Base-by-base conservation (phyloP, 2,888 invertebrate genomes). In the Eremobia ochroleuca region DNA sequence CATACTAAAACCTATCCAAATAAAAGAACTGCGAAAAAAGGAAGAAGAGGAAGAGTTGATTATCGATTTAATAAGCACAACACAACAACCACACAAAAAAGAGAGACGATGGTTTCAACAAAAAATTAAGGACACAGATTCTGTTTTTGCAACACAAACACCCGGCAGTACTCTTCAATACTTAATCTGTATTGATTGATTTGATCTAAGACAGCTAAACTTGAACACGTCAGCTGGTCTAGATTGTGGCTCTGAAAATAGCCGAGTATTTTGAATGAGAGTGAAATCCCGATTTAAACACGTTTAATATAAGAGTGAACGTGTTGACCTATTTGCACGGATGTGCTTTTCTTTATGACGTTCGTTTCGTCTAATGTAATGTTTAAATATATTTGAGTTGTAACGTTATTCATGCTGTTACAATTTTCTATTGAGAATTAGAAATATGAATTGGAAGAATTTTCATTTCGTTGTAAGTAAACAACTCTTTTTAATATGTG, bases 321-420 rank as follows among this genome's bases (percentile, higher is more conserved):
- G 87, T 91, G 90, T 90, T 93, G 93, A 92, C 93, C 93, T 90
- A 92, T 87, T 82, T 82, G 84, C 46, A 71, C 31, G 49, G 46
- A 74, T 79, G 79, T 82, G 43, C 73, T 81, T 71, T 85, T 82
- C 49, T 76, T 73, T 78, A 82, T 69, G 74, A 73, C 68, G 81
- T 66, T 49, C 15, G 72, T 67, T 74, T 55, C 64, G n/a, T 75
- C 62, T 73, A 52, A 59, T 66, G 46, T 67, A 43, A 55, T 74
- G 71, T 52, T 43, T 18, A n/a, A 73, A 79, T 64, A 21, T 72
- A 49, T 64, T 43, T 66, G 18, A 15, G n/a, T 37, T 59, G 78
- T 73, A 73, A 58, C 73, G n/a, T 52, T 40, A 55, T 46, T 78
- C 2, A 5, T 77, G 37, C n/a, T 58, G 21, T 40, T 31, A 78